Evolutionary conservation across 2,888 invertebrate species (phyloP).

Genomic region (Noctua fimbriata): DNA sequence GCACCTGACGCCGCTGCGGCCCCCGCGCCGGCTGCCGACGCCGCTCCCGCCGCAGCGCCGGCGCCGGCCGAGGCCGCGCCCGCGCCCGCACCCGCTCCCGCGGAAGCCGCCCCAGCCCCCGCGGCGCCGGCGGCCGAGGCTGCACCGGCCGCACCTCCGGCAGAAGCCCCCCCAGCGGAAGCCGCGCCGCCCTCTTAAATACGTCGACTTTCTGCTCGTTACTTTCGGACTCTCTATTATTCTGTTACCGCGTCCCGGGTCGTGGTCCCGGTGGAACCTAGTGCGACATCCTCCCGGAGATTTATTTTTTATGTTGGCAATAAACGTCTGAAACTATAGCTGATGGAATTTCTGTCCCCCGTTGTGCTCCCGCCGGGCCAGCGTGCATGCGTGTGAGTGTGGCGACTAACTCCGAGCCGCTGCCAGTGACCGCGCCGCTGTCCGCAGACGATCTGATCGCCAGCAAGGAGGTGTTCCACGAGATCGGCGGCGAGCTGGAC

Average conservation of each 20-base stretch:
- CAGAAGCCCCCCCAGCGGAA: conserved; percentile 58
- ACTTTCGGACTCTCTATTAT: conserved; percentile 58
- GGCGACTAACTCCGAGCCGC: conserved; percentile 63
- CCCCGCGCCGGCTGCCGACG: conserved; percentile 43
- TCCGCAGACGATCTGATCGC: conserved; percentile 95
- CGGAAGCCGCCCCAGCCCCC: conserved; percentile 61
- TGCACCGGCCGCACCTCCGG: conserved; percentile 51
- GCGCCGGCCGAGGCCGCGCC: conserved; percentile 59
- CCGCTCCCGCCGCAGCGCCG: conserved; percentile 24
- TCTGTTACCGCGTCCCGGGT: conserved; percentile 51
- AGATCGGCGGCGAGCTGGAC: conserved; percentile 98
- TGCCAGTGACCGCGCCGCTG: conserved; percentile 77
- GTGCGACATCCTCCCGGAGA: conserved; percentile 58
- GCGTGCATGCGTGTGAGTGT: conserved; percentile 76
- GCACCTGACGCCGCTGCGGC: conserved; percentile 60
- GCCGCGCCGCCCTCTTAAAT: conserved; percentile 66
- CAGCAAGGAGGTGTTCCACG: conserved; percentile 97
- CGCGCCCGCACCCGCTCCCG: conserved; percentile 33
- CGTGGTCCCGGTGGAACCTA: conserved; percentile 58
- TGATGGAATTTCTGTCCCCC: conserved; percentile 83
- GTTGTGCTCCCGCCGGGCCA: conserved; percentile 34
- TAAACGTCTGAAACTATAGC: conserved; percentile 83
- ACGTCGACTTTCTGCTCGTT: conserved; percentile 61
- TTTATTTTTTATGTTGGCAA: conserved; percentile 79
- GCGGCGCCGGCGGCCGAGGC: conserved; percentile 45